Base-by-base conservation (phyloP, 2,797 vertebrate species). In the Brachymystax lenok region DNA sequence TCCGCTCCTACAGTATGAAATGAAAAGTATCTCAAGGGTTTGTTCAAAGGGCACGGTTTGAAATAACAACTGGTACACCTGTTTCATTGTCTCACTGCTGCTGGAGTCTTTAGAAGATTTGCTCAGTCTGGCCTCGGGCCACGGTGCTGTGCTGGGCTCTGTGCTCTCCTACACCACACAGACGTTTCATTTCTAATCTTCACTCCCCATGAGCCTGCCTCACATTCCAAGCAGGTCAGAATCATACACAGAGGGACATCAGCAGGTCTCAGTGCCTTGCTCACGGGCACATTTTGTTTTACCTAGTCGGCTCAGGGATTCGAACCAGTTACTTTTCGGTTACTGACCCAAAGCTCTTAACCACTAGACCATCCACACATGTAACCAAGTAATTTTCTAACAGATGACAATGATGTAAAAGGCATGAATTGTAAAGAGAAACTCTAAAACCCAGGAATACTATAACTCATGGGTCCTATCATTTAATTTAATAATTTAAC, bases 31-130 rank as follows among this genome's bases (percentile, higher is more conserved):
- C 19, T 54, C 0, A 2, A 28, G 68, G 54, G 56, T 6, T 40
- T 66, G 16, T 70, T 80, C 16, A 40, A 24, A 72, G 73, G 30
- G 13, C 73, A 14, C 54, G 63, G 73, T 76, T 78, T 59, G 5
- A 76, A 77, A 76, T 27, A 27, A 71, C 73, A 50, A 56, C 12
- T 21, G 33, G 51, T 76, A 77, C 86, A 82, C 85, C 85, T 85
- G 83, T 84, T 87, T 79, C 70, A 75, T 88, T 85, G 85, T 87
- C 74, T 85, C 73, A 51, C 71, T 50, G 63, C 76, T 59, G 80
- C 74, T 67, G 78, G 79, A 28, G 69, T 74, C 82, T 74, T 50
- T 19, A 72, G 59, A 77, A 54, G 80, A 82, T 69, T 68, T 4
- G 24, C 79, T 77, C 59, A 70, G 79, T 75, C 63, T 72, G 33